phyloP scores from a whole-genome alignment of 2,113 vertebrate species.

The Dasyornis broadbenti region DNA sequence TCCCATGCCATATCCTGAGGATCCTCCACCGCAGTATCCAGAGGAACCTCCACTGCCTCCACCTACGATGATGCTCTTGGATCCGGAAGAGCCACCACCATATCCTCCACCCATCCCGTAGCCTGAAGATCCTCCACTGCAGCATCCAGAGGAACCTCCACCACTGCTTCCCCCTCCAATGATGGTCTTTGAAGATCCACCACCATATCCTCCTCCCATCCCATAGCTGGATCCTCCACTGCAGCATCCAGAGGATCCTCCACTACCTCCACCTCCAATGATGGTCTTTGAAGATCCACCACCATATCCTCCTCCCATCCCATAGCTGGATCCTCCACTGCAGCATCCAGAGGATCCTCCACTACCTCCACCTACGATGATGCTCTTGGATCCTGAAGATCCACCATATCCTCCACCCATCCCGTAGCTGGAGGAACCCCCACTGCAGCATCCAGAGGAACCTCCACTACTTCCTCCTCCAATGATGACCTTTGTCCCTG shows the following conservation, averaged over 20 bases:
- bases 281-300: not conserved
- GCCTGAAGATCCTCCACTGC: not conserved
- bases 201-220: not conserved
- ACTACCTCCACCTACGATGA: not conserved
- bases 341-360: not conserved
- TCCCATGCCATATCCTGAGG: rapidly evolving
- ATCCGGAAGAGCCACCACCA: not conserved
- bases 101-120: not conserved
- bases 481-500: rapidly evolving
- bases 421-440: rapidly evolving
- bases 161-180: rapidly evolving
- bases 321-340: not conserved
- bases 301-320: not conserved
- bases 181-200: not conserved
- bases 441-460: not conserved
- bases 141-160: not conserved
- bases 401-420: not conserved
- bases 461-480: not conserved
- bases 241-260: not conserved
- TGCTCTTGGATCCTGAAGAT: rapidly evolving
- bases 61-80: rapidly evolving
- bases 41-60: rapidly evolving
- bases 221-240: not conserved
- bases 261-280: not conserved
- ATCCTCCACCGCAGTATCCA: not conserved